Evolutionary conservation across 2,888 invertebrate genomes (phyloP).

Genomic region (Himalopsyche japonica): DNA sequence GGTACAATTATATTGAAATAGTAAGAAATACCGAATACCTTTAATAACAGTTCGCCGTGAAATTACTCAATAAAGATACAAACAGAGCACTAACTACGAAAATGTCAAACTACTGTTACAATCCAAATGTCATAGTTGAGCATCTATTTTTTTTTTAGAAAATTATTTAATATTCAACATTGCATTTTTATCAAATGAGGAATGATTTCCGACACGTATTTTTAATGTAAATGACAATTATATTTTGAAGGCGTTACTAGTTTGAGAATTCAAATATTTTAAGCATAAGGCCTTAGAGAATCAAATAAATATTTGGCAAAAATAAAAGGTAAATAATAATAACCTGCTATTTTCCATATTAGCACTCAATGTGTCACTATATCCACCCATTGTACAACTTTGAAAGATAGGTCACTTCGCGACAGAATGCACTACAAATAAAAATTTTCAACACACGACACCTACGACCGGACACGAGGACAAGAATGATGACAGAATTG

Average conservation of each 20-base stretch:
- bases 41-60: neutral
- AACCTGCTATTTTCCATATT: conserved; percentile 60
- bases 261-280: too few species aligned
- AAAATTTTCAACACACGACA: conserved; percentile 15
- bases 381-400: conserved; percentile 36
- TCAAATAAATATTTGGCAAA: neutral
- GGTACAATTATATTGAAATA: neutral
- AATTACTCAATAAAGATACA: neutral
- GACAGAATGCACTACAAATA: conserved; percentile 21
- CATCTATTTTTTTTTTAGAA: too few species aligned
- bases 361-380: conserved; percentile 39
- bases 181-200: too few species aligned
- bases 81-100: too few species aligned
- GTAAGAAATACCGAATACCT: neutral
- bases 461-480: conserved; percentile 7
- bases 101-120: too few species aligned
- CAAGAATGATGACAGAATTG: conserved; percentile 28
- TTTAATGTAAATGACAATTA: too few species aligned
- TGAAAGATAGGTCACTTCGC: conserved; percentile 29
- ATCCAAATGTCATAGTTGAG: too few species aligned
- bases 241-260: too few species aligned
- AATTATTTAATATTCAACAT: too few species aligned
- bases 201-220: too few species aligned
- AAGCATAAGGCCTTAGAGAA: too few species aligned
- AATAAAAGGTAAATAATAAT: conserved; percentile 18